Evolutionary conservation across 2,888 invertebrate species (phyloP).

Genomic region (Branchellion lobata): DNA sequence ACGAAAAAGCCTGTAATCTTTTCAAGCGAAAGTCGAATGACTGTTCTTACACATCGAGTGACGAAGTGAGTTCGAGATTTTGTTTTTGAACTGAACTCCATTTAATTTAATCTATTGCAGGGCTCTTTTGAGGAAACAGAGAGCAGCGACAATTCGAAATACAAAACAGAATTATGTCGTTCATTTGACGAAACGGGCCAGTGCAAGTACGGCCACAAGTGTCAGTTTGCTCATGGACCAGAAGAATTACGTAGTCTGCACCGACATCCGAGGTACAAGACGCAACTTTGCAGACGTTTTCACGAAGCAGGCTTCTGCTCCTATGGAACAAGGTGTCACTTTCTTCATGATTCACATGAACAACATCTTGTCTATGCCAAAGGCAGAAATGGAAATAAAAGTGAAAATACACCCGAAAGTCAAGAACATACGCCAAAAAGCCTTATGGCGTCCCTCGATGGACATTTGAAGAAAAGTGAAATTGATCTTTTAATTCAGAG

Average conservation of each 20-base stretch:
- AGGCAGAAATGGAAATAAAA: too few relatives aligned
- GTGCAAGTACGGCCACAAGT: slow-evolving; percentile 98
- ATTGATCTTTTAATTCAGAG: too few relatives aligned
- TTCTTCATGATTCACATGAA: slow-evolving; percentile 77
- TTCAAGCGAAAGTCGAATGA: too few relatives aligned
- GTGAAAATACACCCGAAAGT: neutral
- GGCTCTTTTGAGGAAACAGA: slow-evolving; percentile 1
- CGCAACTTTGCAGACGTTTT: slow-evolving; percentile 89
- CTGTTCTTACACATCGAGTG: too few relatives aligned
- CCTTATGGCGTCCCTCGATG: neutral
- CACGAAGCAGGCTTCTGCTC: slow-evolving; percentile 96
- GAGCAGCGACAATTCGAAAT: slow-evolving; percentile 61
- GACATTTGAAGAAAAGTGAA: too few relatives aligned
- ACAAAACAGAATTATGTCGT: slow-evolving; percentile 96
- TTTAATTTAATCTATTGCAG: neutral
- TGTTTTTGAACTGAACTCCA: too few relatives aligned
- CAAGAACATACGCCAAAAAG: neutral
- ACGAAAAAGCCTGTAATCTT: too few relatives aligned
- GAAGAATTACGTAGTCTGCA: slow-evolving; percentile 87
- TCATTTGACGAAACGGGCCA: slow-evolving; percentile 83
- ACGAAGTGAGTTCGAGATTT: too few relatives aligned
- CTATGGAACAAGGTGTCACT: slow-evolving; percentile 95
- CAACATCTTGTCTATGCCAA: slow-evolving; percentile 3
- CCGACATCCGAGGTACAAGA: slow-evolving; percentile 98
- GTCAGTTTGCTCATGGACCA: slow-evolving; percentile 92